Conservation (phyloP, 1,140 invertebrate species). For the Drosophila athabasca region DNA sequence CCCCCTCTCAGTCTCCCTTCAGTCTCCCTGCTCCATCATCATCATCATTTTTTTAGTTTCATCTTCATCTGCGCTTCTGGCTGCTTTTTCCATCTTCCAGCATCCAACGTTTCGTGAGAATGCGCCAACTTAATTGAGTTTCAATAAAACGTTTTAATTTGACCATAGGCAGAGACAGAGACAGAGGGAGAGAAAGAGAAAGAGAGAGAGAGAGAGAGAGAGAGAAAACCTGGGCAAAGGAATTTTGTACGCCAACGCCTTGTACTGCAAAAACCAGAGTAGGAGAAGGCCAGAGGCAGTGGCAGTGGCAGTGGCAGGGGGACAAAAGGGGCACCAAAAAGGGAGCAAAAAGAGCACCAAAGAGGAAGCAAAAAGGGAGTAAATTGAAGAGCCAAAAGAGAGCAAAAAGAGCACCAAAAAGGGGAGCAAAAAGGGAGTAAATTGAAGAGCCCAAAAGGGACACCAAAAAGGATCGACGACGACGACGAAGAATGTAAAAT, state of each 20-base stretch:
- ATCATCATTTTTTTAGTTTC: conserved; percentile 9
- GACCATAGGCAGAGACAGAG: conserved; percentile 20
- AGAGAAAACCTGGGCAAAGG: conserved; percentile 49
- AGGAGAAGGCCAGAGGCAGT: conserved; percentile 37
- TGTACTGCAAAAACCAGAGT: conserved; percentile 22
- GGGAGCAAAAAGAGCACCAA: background rate
- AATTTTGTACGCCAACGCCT: conserved; percentile 81
- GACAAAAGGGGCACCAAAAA: conserved; percentile 26
- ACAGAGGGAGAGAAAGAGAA: background rate
- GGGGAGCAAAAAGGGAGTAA: background rate
- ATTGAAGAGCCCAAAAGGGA: conserved; percentile 1
- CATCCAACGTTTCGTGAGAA: conserved; percentile 62
- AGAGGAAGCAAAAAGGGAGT: background rate
- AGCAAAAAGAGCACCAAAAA: background rate
- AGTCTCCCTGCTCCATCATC: conserved; percentile 3
- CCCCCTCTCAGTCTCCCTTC: too few relatives aligned
- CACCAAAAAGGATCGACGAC: conserved; percentile 10
- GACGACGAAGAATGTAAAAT: conserved; percentile 67
- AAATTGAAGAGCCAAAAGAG: background rate
- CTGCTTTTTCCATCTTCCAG: conserved; percentile 1
- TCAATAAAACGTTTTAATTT: conserved; percentile 81
- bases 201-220: conserved; percentile 7
- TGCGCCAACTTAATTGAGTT: conserved; percentile 78
- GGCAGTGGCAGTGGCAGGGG: conserved; percentile 22
- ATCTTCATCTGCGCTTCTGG: background rate